Percentiles rank a stretch among this genome's conserved stretches.
Conservation (phyloP, 2,113 vertebrate genomes). For the Polypterus bichir region DNA sequence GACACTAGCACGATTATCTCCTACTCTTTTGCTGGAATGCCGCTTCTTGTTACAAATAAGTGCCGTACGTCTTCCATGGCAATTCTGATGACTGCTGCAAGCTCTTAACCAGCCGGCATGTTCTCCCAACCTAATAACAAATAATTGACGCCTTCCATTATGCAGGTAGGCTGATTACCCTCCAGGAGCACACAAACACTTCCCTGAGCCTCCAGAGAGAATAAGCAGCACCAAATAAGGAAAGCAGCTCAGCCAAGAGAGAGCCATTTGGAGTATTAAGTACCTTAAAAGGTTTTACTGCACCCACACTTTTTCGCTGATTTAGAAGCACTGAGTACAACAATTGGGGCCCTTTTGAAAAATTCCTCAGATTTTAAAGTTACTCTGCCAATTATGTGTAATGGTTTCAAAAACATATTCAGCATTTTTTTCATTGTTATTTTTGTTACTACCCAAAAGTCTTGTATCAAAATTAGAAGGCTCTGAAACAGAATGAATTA, state of each 20-base stretch:
- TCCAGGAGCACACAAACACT: constrained; percentile 5
- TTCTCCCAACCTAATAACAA: constrained; percentile 10
- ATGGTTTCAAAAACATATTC: constrained; percentile 2
- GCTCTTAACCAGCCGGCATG: constrained; percentile 1
- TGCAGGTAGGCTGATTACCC: constrained; percentile 7
- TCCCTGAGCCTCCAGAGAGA: constrained; percentile 4
- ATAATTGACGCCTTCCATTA: constrained; percentile 14
- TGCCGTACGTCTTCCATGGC: not conserved
- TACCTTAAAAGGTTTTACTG: constrained; percentile 22
- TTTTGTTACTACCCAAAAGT: no score
- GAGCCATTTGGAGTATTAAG: constrained; percentile 35
- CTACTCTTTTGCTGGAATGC: not conserved
- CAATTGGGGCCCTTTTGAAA: constrained; percentile 42
- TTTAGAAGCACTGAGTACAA: constrained; percentile 31
- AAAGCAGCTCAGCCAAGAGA: constrained; percentile 16
- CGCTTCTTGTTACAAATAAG: not conserved
- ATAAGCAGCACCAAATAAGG: constrained; percentile 5
- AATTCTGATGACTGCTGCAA: not conserved
- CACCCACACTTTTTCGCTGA: constrained; percentile 17
- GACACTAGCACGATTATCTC: not conserved
- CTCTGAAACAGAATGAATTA: no score
- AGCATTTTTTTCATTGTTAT: no score
- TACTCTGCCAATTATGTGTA: not conserved
- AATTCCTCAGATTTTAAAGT: constrained; percentile 30
- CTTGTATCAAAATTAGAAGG: no score